These are phyloP conservation scores for Ceyx margarethae DNA, from an alignment of 2,113 vertebrate species.

Conservation along the genomic window DNA sequence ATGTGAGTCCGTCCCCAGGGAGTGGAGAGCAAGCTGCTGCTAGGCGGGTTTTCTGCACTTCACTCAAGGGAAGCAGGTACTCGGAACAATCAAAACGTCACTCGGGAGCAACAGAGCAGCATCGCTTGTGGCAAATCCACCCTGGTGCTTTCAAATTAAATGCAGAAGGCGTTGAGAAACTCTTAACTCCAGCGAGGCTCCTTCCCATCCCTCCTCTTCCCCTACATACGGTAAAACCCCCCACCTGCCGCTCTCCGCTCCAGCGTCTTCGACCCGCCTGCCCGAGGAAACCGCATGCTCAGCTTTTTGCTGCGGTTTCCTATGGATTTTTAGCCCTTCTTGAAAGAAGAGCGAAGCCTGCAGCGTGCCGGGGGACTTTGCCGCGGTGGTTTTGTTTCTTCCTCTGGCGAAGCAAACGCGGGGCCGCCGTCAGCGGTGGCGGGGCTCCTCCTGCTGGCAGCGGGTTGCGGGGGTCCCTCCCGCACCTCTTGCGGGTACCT, in stretches of 20 bases:
- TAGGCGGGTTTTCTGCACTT: background rate
- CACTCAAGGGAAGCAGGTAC: rapidly evolving
- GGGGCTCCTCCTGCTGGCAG: conserved; percentile 30
- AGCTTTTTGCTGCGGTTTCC: rapidly evolving
- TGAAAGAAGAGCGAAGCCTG: background rate
- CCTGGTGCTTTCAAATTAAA: background rate
- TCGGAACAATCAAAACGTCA: background rate
- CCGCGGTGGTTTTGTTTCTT: rapidly evolving
- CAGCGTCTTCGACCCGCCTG: rapidly evolving
- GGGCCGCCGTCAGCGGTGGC: background rate
- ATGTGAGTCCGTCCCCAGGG: rapidly evolving
- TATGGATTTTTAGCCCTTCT: rapidly evolving
- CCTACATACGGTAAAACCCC: background rate
- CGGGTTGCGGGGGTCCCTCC: background rate
- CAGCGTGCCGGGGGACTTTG: rapidly evolving
- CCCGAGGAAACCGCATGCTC: rapidly evolving
- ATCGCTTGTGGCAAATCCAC: background rate
- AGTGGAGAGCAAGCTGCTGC: background rate
- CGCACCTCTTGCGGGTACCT: background rate
- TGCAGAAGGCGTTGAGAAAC: background rate
- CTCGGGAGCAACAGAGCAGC: background rate
- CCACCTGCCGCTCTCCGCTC: rapidly evolving
- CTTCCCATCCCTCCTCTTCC: background rate
- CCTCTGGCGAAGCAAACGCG: rapidly evolving
- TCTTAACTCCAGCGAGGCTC: rapidly evolving